Percentiles rank a stretch among this genome's conserved stretches.
Conservation (phyloP, 2,888 invertebrate genomes). For the Adelphocoris suturalis region DNA sequence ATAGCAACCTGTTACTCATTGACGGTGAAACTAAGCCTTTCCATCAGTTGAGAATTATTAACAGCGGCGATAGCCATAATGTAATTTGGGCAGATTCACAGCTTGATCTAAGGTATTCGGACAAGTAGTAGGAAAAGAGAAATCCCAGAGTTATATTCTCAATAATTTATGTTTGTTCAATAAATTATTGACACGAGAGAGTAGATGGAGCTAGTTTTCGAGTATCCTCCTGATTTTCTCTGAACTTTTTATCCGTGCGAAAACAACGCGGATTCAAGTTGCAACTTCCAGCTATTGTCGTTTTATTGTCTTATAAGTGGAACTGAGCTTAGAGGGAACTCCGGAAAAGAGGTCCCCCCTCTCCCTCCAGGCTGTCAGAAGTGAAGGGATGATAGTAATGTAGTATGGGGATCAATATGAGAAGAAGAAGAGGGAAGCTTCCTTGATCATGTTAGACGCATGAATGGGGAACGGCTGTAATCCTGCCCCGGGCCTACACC, state of each 20-base stretch:
- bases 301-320: constrained; percentile 45
- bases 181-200: too few species aligned
- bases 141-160: too few species aligned
- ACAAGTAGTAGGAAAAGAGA: too few species aligned
- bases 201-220: too few species aligned
- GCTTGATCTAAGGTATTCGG: too few species aligned
- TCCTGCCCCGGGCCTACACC: constrained; percentile 60
- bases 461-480: constrained; percentile 71
- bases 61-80: too few species aligned
- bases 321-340: neutral
- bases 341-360: neutral
- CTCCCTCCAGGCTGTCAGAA: neutral
- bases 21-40: too few species aligned
- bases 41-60: too few species aligned
- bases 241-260: neutral
- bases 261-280: neutral
- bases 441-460: constrained; percentile 70
- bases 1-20: too few species aligned
- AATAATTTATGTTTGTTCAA: too few species aligned
- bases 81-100: too few species aligned
- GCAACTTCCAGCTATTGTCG: constrained; percentile 13
- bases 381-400: constrained; percentile 60
- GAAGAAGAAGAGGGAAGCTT: constrained; percentile 64
- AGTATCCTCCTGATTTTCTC: too few species aligned
- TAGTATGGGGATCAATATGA: constrained; percentile 67